phyloP scores from a whole-genome alignment of 2,888 invertebrate species.

The Yponomeuta cagnagella region DNA sequence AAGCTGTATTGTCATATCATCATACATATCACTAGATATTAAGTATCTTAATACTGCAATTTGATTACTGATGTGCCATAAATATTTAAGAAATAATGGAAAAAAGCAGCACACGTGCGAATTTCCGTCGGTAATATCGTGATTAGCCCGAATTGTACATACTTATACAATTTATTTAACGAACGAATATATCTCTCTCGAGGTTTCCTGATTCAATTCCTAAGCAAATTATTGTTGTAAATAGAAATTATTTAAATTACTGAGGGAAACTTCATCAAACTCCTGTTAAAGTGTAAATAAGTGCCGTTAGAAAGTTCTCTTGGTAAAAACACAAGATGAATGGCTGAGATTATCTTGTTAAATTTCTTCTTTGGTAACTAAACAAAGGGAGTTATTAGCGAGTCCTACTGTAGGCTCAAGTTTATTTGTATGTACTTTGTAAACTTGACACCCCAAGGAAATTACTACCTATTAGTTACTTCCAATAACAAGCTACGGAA shows the following conservation, averaged over 20 bases:
- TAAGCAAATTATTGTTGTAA: conserved; percentile 1
- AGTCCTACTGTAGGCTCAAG: conserved; percentile 18
- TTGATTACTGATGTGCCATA: no score
- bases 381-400: conserved; percentile 33
- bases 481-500: no score
- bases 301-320: conserved; percentile 9
- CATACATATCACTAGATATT: no score
- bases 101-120: no score
- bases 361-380: conserved; percentile 32
- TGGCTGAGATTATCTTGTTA: conserved; percentile 31
- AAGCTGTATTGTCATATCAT: no score
- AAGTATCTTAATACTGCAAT: no score
- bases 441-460: not conserved
- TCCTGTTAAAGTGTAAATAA: conserved; percentile 13
- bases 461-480: no score
- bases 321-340: conserved; percentile 18
- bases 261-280: conserved; percentile 6
- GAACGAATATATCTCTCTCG: no score
- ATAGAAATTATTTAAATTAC: conserved; percentile 14
- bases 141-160: no score
- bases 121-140: no score
- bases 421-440: conserved; percentile 1
- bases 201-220: not conserved
- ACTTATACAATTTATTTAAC: no score
- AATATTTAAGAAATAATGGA: no score